Conservation (phyloP, 1,140 invertebrate genomes). For the Aradophagus sp. region DNA sequence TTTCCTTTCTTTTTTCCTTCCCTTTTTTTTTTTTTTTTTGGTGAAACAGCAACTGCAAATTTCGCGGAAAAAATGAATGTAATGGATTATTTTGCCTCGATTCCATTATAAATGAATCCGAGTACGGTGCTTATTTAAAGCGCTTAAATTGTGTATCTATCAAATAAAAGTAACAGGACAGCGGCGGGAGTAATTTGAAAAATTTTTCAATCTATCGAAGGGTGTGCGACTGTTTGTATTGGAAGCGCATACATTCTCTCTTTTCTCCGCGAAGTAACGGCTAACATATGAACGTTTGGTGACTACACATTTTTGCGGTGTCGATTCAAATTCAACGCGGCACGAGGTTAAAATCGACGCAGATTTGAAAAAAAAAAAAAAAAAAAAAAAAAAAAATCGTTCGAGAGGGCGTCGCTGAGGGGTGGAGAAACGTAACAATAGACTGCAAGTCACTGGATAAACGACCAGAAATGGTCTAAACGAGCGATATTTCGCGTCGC, state of each 20-base stretch:
- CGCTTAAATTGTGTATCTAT: slow-evolving; percentile 50
- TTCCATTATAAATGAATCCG: slow-evolving; percentile 48
- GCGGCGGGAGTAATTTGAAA: slow-evolving; percentile 57
- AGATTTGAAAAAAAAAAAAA: slow-evolving; percentile 65
- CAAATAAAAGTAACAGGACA: slow-evolving; percentile 48
- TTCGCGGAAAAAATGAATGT: slow-evolving; percentile 21
- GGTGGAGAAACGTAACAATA: slow-evolving; percentile 66
- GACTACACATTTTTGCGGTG: slow-evolving; percentile 70
- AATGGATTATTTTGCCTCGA: slow-evolving; percentile 38
- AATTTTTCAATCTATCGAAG: slow-evolving; percentile 59
- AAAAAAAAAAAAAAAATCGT: too few relatives aligned
- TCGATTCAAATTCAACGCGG: slow-evolving; percentile 71
- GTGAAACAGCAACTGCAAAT: too few relatives aligned
- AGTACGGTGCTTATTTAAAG: slow-evolving; percentile 46
- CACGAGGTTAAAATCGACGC: slow-evolving; percentile 62
- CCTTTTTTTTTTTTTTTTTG: neutral
- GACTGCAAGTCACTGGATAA: slow-evolving; percentile 75
- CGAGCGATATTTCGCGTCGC: slow-evolving; percentile 60
- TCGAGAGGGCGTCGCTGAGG: too few relatives aligned
- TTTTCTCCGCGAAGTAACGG: slow-evolving; percentile 61
- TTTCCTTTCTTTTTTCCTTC: neutral
- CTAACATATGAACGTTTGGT: slow-evolving; percentile 74
- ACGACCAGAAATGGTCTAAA: slow-evolving; percentile 74
- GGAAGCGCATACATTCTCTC: slow-evolving; percentile 47
- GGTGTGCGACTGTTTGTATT: slow-evolving; percentile 56